Percentiles rank a stretch among this genome's conserved stretches.
Conservation (phyloP, 2,888 invertebrate species). For the Catocala fraxini region DNA sequence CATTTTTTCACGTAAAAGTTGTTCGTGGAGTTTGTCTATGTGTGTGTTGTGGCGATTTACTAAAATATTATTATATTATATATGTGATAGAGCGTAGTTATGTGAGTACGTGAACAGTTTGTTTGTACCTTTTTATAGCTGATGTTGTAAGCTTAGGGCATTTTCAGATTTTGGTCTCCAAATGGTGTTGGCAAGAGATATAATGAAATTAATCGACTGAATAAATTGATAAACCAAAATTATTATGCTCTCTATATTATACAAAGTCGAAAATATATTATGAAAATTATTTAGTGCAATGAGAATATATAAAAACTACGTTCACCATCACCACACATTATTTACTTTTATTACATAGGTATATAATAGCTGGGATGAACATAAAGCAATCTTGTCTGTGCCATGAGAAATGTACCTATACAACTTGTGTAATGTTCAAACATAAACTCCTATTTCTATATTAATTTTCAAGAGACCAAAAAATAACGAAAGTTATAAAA, state of each 20-base stretch:
- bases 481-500: not conserved
- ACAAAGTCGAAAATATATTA: slow-evolving; percentile 8
- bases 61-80: slow-evolving; percentile 25
- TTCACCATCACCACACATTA: slow-evolving; percentile 17
- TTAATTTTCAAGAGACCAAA: not conserved
- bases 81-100: slow-evolving; percentile 45
- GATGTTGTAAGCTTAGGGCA: slow-evolving; percentile 37
- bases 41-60: slow-evolving; percentile 41
- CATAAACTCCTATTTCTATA: not conserved
- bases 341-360: slow-evolving; percentile 8
- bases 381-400: slow-evolving; percentile 37
- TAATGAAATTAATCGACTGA: slow-evolving; percentile 19
- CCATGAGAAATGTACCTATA: slow-evolving; percentile 37
- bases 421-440: slow-evolving; percentile 3
- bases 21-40: slow-evolving; percentile 34
- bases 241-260: slow-evolving; percentile 42
- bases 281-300: slow-evolving; percentile 4
- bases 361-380: slow-evolving; percentile 16
- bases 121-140: slow-evolving; percentile 42
- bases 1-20: slow-evolving; percentile 22
- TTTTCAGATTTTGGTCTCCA: slow-evolving; percentile 18
- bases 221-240: slow-evolving; percentile 34
- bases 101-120: slow-evolving; percentile 20
- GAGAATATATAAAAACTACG: not conserved
- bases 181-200: slow-evolving; percentile 14